Conservation (phyloP, 2,797 vertebrate genomes). For the Toxotes lorentzi region DNA sequence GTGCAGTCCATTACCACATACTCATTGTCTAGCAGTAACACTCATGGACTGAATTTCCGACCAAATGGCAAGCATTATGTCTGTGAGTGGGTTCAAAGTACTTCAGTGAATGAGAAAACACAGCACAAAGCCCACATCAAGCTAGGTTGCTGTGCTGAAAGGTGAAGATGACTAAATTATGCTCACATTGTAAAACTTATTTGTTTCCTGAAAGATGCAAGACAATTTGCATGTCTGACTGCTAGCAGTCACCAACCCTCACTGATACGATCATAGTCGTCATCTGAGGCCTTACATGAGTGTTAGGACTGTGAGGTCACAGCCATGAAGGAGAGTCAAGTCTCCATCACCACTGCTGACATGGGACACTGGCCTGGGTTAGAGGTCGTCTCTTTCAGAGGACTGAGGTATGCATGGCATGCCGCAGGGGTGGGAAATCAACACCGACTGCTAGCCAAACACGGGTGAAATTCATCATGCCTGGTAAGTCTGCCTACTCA, state of each 20-base stretch:
- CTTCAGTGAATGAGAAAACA: slow-evolving; percentile 48
- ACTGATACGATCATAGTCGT: slow-evolving; percentile 26
- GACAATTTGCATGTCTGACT: slow-evolving; percentile 17
- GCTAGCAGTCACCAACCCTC: not conserved
- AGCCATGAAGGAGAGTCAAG: slow-evolving; percentile 51
- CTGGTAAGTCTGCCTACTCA: slow-evolving; percentile 53
- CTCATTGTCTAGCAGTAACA: slow-evolving; percentile 13
- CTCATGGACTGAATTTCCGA: slow-evolving; percentile 12
- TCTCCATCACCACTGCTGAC: slow-evolving; percentile 65
- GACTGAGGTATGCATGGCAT: slow-evolving; percentile 72
- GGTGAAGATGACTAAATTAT: slow-evolving; percentile 7
- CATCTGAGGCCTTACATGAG: slow-evolving; percentile 22
- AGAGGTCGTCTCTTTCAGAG: slow-evolving; percentile 70
- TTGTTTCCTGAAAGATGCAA: not conserved
- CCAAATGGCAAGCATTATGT: slow-evolving; percentile 47
- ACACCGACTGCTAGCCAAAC: slow-evolving; percentile 56
- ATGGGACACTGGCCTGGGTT: slow-evolving; percentile 66
- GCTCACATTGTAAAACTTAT: not conserved
- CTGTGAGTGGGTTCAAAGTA: slow-evolving; percentile 55
- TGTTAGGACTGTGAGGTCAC: slow-evolving; percentile 64
- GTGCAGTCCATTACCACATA: slow-evolving; percentile 10
- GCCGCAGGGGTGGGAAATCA: slow-evolving; percentile 63
- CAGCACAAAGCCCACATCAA: slow-evolving; percentile 24
- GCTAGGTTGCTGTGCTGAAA: slow-evolving; percentile 24
- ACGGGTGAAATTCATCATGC: slow-evolving; percentile 40